These are phyloP conservation scores for Calypte anna DNA, from an alignment of 2,113 vertebrate species.

Conservation along the genomic window DNA sequence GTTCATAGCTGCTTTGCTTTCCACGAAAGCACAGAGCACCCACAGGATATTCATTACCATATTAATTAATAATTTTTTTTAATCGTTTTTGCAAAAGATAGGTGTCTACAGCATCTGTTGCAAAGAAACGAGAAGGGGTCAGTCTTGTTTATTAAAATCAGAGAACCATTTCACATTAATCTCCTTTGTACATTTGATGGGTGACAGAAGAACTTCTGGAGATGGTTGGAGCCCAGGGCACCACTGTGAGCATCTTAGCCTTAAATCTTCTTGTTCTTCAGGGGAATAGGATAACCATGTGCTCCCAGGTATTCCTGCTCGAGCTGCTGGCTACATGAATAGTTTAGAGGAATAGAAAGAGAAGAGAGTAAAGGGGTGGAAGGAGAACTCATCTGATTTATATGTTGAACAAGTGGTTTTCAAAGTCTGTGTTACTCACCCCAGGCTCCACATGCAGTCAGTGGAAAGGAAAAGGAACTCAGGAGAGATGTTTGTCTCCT, in stretches of 20 bases:
- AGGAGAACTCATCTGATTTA: background rate
- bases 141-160: background rate
- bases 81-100: background rate
- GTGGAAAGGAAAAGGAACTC: background rate
- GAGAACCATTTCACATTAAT: background rate
- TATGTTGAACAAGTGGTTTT: constrained; percentile 39
- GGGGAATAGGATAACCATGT: background rate
- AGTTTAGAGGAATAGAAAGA: background rate
- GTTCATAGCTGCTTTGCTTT: constrained; percentile 27
- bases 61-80: constrained; percentile 6
- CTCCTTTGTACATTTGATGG: background rate
- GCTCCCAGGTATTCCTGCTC: background rate
- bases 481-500: background rate
- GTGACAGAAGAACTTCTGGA: background rate
- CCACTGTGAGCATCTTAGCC: background rate
- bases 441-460: background rate
- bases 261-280: background rate
- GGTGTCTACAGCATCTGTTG: background rate
- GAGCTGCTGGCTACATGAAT: background rate
- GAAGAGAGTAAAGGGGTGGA: background rate
- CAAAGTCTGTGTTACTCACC: background rate
- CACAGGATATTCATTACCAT: background rate
- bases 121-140: background rate
- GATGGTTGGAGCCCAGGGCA: background rate
- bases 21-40: background rate